phyloP scores from a whole-genome alignment of 37 sponge, comb jelly and placozoan species.

The Amphimedon queenslandica region DNA sequence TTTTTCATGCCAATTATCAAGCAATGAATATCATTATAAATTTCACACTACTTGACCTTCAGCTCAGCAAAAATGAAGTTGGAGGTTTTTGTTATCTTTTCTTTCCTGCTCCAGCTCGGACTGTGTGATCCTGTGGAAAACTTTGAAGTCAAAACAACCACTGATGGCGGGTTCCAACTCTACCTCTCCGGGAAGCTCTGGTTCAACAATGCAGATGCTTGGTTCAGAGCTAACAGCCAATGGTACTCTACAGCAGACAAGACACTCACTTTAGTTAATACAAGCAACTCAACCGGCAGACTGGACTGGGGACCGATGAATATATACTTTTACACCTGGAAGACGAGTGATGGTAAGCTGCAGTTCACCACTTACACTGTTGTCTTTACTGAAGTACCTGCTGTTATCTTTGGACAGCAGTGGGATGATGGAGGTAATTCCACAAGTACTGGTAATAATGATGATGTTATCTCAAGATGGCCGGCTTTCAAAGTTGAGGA shows the following conservation, averaged over 20 bases:
- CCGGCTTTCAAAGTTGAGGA: constrained; percentile 50
- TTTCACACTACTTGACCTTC: too few relatives aligned
- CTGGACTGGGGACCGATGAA: constrained; percentile 6
- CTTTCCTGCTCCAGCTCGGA: too few relatives aligned
- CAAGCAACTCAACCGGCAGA: background rate
- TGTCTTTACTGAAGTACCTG: constrained; percentile 19
- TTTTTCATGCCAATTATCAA: too few relatives aligned
- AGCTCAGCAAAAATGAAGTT: too few relatives aligned
- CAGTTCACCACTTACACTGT: constrained; percentile 15
- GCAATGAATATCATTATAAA: too few relatives aligned
- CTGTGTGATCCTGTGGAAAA: background rate
- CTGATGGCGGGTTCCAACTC: background rate
- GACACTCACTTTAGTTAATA: background rate
- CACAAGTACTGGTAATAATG: constrained; percentile 1
- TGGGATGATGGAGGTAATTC: constrained; percentile 18
- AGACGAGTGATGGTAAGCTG: background rate
- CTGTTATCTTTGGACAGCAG: constrained; percentile 19
- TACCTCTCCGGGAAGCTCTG: constrained; percentile 13
- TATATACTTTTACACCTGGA: constrained; percentile 11
- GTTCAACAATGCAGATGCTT: constrained; percentile 35
- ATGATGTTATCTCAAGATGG: constrained; percentile 28
- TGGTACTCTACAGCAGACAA: constrained; percentile 18
- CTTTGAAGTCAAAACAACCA: background rate
- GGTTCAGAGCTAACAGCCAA: constrained; percentile 8
- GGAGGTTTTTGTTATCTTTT: too few relatives aligned